Conservation (phyloP, 2,113 vertebrate species). For the Mustela nigripes region DNA sequence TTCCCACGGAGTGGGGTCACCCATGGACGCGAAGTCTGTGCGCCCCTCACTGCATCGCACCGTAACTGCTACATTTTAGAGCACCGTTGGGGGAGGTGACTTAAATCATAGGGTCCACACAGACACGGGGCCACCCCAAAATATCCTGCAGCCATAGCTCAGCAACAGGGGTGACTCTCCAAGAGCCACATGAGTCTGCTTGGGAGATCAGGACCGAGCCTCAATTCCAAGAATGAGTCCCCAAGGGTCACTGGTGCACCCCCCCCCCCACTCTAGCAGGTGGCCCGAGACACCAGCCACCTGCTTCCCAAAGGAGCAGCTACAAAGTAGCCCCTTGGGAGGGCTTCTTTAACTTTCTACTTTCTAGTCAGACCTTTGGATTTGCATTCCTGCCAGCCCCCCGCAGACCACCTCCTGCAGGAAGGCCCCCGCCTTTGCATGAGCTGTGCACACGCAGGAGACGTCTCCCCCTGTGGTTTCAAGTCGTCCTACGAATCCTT, state of each 20-base stretch:
- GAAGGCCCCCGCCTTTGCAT: not conserved
- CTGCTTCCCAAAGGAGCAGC: fast-evolving
- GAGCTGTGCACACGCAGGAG: fast-evolving
- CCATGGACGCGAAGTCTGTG: not conserved
- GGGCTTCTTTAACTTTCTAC: fast-evolving
- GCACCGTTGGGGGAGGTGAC: too few relatives aligned
- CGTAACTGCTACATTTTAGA: not conserved
- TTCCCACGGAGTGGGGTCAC: not conserved
- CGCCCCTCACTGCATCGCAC: not conserved
- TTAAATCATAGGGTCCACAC: fast-evolving
- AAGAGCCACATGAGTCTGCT: not conserved
- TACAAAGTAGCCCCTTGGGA: fast-evolving
- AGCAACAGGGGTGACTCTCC: fast-evolving
- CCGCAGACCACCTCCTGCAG: fast-evolving
- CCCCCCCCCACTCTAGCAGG: not conserved
- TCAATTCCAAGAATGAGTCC: not conserved
- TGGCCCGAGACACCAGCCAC: fast-evolving
- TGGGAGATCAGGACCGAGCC: not conserved
- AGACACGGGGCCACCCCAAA: not conserved
- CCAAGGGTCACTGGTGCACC: fast-evolving
- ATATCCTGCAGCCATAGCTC: fast-evolving
- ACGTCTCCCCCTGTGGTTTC: not conserved
- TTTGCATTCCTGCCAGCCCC: too few relatives aligned
- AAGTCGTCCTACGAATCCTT: not conserved
- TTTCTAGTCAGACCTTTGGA: not conserved